A percentile compares a stretch with the other conserved stretches of the same genome.
phyloP scores from a whole-genome alignment of 92 coral and sea anemone species.

The Pocillopora grandis region DNA sequence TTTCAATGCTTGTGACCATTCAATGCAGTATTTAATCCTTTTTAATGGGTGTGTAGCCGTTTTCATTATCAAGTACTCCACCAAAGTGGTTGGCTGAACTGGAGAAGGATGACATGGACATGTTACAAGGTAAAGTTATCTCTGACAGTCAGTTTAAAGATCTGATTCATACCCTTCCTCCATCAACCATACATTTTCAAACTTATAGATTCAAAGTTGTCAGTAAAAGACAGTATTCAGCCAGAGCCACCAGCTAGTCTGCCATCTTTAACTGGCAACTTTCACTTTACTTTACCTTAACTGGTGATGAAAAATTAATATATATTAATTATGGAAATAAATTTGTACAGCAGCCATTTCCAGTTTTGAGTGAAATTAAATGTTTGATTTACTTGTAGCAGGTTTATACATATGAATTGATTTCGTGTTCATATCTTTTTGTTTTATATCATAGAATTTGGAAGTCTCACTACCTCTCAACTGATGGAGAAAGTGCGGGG shows the following conservation, averaged over 20 bases:
- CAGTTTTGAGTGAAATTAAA: too few species aligned
- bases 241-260: too few species aligned
- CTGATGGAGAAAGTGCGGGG: slow-evolving; percentile 97
- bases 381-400: too few species aligned
- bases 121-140: slow-evolving; percentile 78
- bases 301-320: too few species aligned
- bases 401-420: too few species aligned
- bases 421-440: neutral
- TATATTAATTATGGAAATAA: too few species aligned
- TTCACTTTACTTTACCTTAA: too few species aligned
- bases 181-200: neutral
- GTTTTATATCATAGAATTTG: slow-evolving; percentile 70
- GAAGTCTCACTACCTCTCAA: slow-evolving; percentile 93
- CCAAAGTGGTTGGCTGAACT: slow-evolving; percentile 90
- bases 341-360: too few species aligned
- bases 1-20: neutral
- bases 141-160: too few species aligned
- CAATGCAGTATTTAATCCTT: neutral
- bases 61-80: slow-evolving; percentile 78
- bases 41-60: slow-evolving; percentile 58
- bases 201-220: too few species aligned
- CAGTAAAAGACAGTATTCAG: too few species aligned
- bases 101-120: slow-evolving; percentile 95
- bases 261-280: too few species aligned
- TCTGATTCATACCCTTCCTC: neutral